Conservation (phyloP, 2,888 invertebrate species). For the Entomobrya multifasciata region DNA sequence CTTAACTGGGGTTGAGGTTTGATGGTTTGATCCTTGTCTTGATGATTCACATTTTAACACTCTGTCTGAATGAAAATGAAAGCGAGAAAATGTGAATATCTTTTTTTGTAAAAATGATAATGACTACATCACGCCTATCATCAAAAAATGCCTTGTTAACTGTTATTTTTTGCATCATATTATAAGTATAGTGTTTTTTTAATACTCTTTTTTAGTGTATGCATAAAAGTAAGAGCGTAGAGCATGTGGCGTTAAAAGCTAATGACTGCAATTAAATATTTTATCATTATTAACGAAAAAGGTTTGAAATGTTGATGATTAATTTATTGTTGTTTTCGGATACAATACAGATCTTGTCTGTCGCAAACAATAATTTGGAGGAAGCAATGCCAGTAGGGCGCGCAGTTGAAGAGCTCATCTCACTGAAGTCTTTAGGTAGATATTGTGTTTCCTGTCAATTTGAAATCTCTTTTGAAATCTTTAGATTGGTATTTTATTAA, state of each 20-base stretch:
- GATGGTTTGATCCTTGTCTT: constrained; percentile 64
- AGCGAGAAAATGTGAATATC: constrained; percentile 65
- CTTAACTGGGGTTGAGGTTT: constrained; percentile 12
- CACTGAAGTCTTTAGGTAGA: constrained; percentile 86
- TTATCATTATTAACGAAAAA: neutral
- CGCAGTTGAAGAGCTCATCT: constrained; percentile 88
- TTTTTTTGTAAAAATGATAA: constrained; percentile 54
- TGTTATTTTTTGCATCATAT: neutral
- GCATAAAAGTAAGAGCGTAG: too few relatives aligned
- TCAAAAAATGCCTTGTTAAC: constrained; percentile 35
- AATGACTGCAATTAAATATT: constrained; percentile 57
- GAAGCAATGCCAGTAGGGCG: constrained; percentile 92
- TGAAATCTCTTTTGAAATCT: too few relatives aligned
- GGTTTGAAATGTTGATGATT: constrained; percentile 12
- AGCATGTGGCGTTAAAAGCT: neutral
- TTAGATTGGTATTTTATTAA: too few relatives aligned
- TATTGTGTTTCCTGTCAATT: too few relatives aligned
- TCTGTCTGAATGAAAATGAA: constrained; percentile 69
- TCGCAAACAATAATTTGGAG: constrained; percentile 87
- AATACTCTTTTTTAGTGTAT: too few relatives aligned
- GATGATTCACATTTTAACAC: constrained; percentile 44
- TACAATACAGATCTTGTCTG: constrained; percentile 84
- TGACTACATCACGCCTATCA: constrained; percentile 63
- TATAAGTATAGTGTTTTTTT: too few relatives aligned
- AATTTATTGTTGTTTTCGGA: constrained; percentile 1